Base-by-base conservation (phyloP, 2,888 invertebrate species). In the Agapetus fuscipes region DNA sequence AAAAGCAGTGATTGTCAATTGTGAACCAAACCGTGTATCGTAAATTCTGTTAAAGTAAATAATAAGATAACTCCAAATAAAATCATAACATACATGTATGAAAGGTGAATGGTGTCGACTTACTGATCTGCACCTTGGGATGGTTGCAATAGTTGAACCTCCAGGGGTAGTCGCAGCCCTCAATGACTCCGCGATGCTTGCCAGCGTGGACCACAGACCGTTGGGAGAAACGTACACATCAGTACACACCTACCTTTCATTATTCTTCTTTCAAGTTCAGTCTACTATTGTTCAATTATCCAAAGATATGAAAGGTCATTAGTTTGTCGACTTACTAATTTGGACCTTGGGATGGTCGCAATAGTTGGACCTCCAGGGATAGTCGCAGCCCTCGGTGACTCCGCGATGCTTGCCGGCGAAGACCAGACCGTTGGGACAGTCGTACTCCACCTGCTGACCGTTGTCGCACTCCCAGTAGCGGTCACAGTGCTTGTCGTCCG, bases 221-320 rank as follows among this genome's bases (percentile, higher is more conserved):
- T 90, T 91, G 38, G 90, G 90, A 55, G 90, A 91, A 64, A 89
- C 88, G 60, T 88, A 88, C 42, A 89, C 71, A n/a, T n/a, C n/a
- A n/a, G n/a, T n/a, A n/a, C n/a, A n/a, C n/a, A n/a, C n/a, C n/a
- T n/a, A n/a, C n/a, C n/a, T n/a, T n/a, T n/a, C n/a, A n/a, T n/a
- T n/a, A n/a, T n/a, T n/a, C n/a, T n/a, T n/a, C n/a, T n/a, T n/a
- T n/a, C n/a, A n/a, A n/a, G n/a, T n/a, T n/a, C n/a, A n/a, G n/a
- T n/a, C n/a, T n/a, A n/a, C n/a, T n/a, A n/a, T n/a, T n/a, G n/a
- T n/a, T n/a, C n/a, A n/a, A n/a, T n/a, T n/a, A n/a, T n/a, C n/a
- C n/a, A n/a, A n/a, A n/a, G n/a, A n/a, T n/a, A n/a, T n/a, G n/a
- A n/a, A n/a, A n/a, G n/a, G n/a, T n/a, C n/a, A n/a, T n/a, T n/a